phyloP scores from a whole-genome alignment of 2,888 invertebrate species.

The Nysson spinosus region DNA sequence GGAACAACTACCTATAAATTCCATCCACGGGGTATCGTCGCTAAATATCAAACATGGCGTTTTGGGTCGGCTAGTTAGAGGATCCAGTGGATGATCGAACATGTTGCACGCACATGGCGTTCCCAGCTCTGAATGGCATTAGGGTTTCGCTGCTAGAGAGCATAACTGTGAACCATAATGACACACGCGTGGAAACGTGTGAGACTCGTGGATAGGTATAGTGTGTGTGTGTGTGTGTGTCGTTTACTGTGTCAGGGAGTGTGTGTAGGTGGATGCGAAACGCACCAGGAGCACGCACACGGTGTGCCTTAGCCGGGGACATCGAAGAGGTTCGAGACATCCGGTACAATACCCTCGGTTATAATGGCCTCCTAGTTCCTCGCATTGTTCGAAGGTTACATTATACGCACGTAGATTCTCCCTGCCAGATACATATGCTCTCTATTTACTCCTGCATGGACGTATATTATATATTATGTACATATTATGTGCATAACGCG shows the following conservation, averaged over 20 bases:
- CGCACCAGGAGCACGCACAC: slow-evolving; percentile 32
- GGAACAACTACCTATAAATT: too few relatives aligned
- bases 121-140: too few relatives aligned
- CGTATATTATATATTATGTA: too few relatives aligned
- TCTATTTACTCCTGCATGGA: not conserved
- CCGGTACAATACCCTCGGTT: slow-evolving; percentile 74
- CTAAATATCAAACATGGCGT: not conserved
- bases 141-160: too few relatives aligned
- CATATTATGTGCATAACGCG: too few relatives aligned
- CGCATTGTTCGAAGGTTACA: slow-evolving; percentile 72
- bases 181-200: slow-evolving; percentile 30
- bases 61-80: not conserved
- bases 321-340: slow-evolving; percentile 70
- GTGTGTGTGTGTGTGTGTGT: slow-evolving; percentile 12
- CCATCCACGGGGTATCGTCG: too few relatives aligned
- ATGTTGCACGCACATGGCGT: slow-evolving; percentile 65
- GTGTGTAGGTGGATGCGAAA: slow-evolving; percentile 25
- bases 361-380: slow-evolving; percentile 73
- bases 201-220: not conserved
- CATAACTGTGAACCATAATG: slow-evolving; percentile 21
- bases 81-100: slow-evolving; percentile 28
- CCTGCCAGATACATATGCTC: not conserved
- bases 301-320: slow-evolving; percentile 45
- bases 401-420: slow-evolving; percentile 57
- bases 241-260: not conserved